Conservation (phyloP, 1,140 invertebrate species). For the Rhagoletis zephyria region DNA sequence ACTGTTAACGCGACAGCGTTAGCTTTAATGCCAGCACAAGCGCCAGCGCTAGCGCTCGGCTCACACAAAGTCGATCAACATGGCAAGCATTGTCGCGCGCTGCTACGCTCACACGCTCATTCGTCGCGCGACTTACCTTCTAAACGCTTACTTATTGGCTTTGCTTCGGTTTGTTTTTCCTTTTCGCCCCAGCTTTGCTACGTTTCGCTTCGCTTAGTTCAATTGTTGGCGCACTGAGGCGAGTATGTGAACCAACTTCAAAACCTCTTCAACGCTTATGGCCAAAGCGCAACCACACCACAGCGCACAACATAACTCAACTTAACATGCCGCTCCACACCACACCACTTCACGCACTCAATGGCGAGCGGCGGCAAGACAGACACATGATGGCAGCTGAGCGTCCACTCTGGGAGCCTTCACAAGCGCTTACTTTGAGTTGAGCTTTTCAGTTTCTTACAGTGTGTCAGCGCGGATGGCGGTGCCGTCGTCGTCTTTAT, state of each 20-base stretch:
- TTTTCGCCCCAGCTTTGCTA: neutral
- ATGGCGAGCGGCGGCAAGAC: neutral
- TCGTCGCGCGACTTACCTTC: neutral
- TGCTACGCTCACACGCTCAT: slow-evolving; percentile 11
- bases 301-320: neutral
- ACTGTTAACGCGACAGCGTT: neutral
- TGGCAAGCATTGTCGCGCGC: neutral
- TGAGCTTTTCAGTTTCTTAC: slow-evolving; percentile 47
- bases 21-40: neutral
- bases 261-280: slow-evolving; percentile 28
- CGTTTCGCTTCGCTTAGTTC: neutral
- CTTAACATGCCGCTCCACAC: neutral
- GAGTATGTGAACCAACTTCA: neutral
- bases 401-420: neutral
- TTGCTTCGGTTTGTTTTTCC: neutral
- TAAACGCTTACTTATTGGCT: neutral
- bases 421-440: slow-evolving; percentile 29
- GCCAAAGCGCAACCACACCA: slow-evolving; percentile 34
- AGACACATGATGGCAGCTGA: neutral
- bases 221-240: neutral
- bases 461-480: slow-evolving; percentile 29
- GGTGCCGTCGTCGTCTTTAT: neutral
- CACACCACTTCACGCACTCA: neutral
- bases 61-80: slow-evolving; percentile 34
- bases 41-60: neutral